Evolutionary conservation across 2,888 invertebrate genomes (phyloP).

Genomic region (Trichopoda pennipes): DNA sequence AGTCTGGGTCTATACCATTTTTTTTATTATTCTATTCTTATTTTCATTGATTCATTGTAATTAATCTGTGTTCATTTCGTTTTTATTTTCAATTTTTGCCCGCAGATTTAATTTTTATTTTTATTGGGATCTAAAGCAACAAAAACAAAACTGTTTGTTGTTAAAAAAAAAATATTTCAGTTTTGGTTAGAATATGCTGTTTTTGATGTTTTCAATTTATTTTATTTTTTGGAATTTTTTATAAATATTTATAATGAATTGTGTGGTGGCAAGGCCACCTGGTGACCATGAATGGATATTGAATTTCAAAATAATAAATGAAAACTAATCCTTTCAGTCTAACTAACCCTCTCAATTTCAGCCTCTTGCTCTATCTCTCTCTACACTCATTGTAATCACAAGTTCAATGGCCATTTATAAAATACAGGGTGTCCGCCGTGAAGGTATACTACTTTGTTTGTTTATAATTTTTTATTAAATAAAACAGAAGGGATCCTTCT

Average conservation of each 20-base stretch:
- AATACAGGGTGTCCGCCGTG: too few relatives aligned
- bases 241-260: conserved; percentile 34
- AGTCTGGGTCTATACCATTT: conserved; percentile 37
- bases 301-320: conserved; percentile 43
- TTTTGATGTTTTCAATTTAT: conserved; percentile 19
- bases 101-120: conserved; percentile 13
- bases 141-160: conserved; percentile 44
- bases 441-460: too few relatives aligned
- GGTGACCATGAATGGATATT: conserved; percentile 49
- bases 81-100: conserved; percentile 25
- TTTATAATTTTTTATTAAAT: too few relatives aligned
- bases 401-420: conserved; percentile 21
- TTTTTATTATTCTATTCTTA: not conserved
- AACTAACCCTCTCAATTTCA: not conserved
- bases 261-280: conserved; percentile 62
- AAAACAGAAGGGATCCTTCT: too few relatives aligned
- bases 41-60: conserved; percentile 34
- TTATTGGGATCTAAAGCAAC: conserved; percentile 5
- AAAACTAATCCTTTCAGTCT: conserved; percentile 57
- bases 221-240: conserved; percentile 8
- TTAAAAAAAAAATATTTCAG: not conserved
- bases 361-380: not conserved
- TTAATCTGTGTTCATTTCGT: conserved; percentile 41
- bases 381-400: not conserved
- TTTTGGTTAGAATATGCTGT: conserved; percentile 17